A percentile compares a stretch with the other conserved stretches of the same genome.
Conservation (phyloP, 2,113 vertebrate species). For the Labeo rohita region DNA sequence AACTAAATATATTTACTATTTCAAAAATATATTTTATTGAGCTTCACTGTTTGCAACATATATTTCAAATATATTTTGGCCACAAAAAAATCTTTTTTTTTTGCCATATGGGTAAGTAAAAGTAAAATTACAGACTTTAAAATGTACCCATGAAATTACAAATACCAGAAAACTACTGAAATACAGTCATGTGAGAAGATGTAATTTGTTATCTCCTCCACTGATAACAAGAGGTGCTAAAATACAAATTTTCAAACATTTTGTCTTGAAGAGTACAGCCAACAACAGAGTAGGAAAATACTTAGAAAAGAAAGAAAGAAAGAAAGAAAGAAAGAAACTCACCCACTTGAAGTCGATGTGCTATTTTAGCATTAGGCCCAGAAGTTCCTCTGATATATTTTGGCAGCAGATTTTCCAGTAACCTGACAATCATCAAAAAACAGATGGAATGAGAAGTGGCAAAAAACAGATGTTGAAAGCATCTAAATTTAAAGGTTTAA, state of each 20-base stretch:
- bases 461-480: neutral
- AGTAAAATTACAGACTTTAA: too few relatives aligned
- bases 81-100: too few relatives aligned
- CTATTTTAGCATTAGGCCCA: constrained; percentile 73
- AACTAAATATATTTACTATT: too few relatives aligned
- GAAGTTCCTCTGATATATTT: constrained; percentile 70
- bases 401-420: constrained; percentile 70
- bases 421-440: constrained; percentile 54
- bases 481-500: neutral
- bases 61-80: too few relatives aligned
- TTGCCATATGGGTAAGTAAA: too few relatives aligned
- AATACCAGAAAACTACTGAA: too few relatives aligned
- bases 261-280: neutral
- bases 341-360: constrained; percentile 64
- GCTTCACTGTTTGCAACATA: too few relatives aligned
- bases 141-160: too few relatives aligned
- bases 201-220: too few relatives aligned
- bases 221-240: neutral
- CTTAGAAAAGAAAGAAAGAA: neutral
- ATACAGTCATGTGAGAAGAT: too few relatives aligned
- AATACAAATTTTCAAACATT: neutral
- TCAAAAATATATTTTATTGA: too few relatives aligned
- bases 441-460: neutral
- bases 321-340: constrained; percentile 42
- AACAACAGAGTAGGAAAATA: neutral